Conservation (phyloP, 1,140 invertebrate species). For the Platyscapa corneri region DNA sequence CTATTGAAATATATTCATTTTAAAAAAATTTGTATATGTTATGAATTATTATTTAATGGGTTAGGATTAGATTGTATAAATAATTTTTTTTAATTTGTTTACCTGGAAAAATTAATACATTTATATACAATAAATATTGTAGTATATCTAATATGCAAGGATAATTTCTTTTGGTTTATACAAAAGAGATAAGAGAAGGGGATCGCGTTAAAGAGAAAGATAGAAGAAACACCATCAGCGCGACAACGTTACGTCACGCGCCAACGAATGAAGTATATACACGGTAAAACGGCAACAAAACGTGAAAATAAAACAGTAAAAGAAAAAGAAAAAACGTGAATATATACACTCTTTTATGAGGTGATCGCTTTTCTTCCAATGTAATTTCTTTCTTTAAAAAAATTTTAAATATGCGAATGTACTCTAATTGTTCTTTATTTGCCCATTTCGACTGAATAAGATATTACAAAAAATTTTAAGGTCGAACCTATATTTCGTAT, state of each 20-base stretch:
- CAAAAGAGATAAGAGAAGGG: slow-evolving; percentile 15
- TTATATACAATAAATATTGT: not conserved
- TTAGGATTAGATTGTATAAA: slow-evolving; percentile 1
- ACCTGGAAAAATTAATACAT: not conserved
- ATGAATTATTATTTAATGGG: not conserved
- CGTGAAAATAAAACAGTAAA: slow-evolving; percentile 3
- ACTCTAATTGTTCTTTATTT: not conserved
- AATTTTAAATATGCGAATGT: not conserved
- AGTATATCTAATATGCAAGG: not conserved
- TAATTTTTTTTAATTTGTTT: not conserved
- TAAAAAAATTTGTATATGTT: not conserved
- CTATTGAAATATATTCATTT: not conserved
- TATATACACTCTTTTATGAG: not conserved
- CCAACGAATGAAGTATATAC: slow-evolving; percentile 33
- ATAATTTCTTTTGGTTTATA: not conserved
- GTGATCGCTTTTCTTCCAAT: not conserved
- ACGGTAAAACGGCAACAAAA: slow-evolving; percentile 34
- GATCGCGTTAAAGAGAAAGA: not conserved
- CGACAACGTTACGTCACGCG: slow-evolving; percentile 48
- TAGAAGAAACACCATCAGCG: slow-evolving; percentile 32
- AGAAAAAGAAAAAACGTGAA: not conserved
- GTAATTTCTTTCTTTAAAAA: not conserved
- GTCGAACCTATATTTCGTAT: not conserved
- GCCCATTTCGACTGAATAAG: not conserved
- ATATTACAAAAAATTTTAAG: not conserved